Percentiles rank a stretch among this genome's conserved stretches.
Evolutionary conservation across 2,888 invertebrate species (phyloP).

Genomic region (Dendrolimus pini): DNA sequence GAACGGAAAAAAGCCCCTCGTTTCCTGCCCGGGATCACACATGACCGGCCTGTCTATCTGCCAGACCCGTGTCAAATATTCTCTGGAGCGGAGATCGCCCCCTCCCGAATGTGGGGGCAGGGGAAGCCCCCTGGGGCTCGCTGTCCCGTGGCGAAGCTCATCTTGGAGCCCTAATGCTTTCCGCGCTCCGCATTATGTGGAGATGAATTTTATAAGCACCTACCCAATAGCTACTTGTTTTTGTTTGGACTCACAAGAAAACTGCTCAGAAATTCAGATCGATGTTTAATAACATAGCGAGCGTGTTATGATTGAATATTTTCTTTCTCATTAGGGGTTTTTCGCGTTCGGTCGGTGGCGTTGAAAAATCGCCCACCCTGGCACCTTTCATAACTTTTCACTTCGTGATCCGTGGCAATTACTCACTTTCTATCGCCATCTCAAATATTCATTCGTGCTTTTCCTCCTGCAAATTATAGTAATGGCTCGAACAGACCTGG

Average conservation of each 20-base stretch:
- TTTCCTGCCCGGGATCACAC: slow-evolving; percentile 75
- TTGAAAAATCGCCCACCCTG: slow-evolving; percentile 67
- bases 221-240: slow-evolving; percentile 5
- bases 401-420: slow-evolving; percentile 74
- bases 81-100: slow-evolving; percentile 74
- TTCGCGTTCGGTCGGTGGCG: slow-evolving; percentile 51
- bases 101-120: slow-evolving; percentile 47
- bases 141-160: slow-evolving; percentile 75
- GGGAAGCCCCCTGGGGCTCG: slow-evolving; percentile 66
- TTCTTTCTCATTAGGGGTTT: slow-evolving; percentile 66
- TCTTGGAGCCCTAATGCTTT: slow-evolving; percentile 74
- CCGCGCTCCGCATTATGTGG: slow-evolving; percentile 57
- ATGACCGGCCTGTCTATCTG: slow-evolving; percentile 77
- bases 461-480: slow-evolving; percentile 71
- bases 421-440: slow-evolving; percentile 73
- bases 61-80: slow-evolving; percentile 78
- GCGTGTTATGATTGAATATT: slow-evolving; percentile 52
- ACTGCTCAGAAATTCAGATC: slow-evolving; percentile 3
- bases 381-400: slow-evolving; percentile 76
- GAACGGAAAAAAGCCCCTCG: slow-evolving; percentile 70
- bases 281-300: slow-evolving; percentile 26
- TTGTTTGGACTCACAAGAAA: slow-evolving; percentile 7
- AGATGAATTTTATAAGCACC: slow-evolving; percentile 66
- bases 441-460: slow-evolving; percentile 75
- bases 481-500: slow-evolving; percentile 65